Evolutionary conservation across 2,888 invertebrate species (phyloP), one percentile per base, ranked within the genome.

Genomic region (Cataglyphis livida): DNA sequence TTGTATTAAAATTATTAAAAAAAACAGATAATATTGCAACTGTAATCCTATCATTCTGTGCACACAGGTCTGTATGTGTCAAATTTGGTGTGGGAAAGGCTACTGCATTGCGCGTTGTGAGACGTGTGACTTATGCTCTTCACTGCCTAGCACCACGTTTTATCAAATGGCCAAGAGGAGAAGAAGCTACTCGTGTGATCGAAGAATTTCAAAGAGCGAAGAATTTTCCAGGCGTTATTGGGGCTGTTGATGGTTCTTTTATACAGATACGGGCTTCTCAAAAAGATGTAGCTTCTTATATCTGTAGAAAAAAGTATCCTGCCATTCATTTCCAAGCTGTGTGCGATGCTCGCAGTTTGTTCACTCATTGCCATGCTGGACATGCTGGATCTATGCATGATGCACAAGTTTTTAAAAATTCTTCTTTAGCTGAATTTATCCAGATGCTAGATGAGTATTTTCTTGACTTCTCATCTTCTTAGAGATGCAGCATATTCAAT

Each of bases 321-420:
- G 21, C 32, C 3, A 71, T 54, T 71, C 54, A 71, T 1, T 35
- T 71, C 3, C 70, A 71, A 71, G 70, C 70, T 71, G 70, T 64
- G 38, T 64, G 38, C 41, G 21, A 65, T 65, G 6, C 64, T 65
- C 38, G 64, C 0, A 41, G 38, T 41, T 15, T 41, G 1, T 65
- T 65, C 7, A 65, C 15, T 15, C 64, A 41, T 65, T 65, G 38
- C 7, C 41, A 65, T 15, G 15, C 15, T 1, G 64, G 64, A 0
- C 64, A 65, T 15, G 64, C 7, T 15, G 64, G 71, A 0, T 71
- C 71, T 54, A 54, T 71, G 32, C 54, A 71, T 54, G 35, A 57
- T 35, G 71, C 54, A 54, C 54, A 54, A 21, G 54, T 54, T 15
- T 71, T 71, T 54, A 35, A 54, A 6, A 71, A 71, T 6, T 71